phyloP scores from a whole-genome alignment of 2,797 vertebrate genomes.

The Lagocephalus sceleratus region DNA sequence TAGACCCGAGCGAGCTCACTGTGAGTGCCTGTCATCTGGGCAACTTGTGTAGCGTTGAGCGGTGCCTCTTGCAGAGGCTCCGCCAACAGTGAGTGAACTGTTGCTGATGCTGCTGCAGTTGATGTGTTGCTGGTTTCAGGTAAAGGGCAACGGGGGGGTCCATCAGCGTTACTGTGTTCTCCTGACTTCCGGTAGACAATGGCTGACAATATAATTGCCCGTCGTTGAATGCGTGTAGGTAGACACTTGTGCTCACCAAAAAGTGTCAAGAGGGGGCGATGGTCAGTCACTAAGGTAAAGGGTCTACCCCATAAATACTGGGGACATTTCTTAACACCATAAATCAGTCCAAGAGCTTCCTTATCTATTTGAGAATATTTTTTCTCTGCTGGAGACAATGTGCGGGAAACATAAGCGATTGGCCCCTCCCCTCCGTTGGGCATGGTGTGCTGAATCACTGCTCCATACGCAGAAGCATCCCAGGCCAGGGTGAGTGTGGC shows the following conservation, averaged over 20 bases:
- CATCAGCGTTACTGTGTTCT: conserved; percentile 1
- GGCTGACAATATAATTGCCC: background rate
- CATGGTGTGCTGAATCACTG: conserved; percentile 1
- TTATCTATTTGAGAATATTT: background rate
- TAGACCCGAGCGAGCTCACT: background rate
- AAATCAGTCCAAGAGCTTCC: background rate
- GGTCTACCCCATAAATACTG: background rate
- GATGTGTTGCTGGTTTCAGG: background rate
- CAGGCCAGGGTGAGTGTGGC: conserved; percentile 1
- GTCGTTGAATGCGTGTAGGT: background rate
- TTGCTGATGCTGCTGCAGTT: background rate
- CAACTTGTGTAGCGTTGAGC: too few species aligned
- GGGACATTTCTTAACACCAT: background rate
- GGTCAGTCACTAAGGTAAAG: background rate
- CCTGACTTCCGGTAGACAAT: background rate
- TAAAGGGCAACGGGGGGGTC: background rate
- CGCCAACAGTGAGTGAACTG: background rate
- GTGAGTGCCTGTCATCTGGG: background rate
- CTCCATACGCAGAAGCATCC: conserved; percentile 4
- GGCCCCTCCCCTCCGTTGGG: background rate
- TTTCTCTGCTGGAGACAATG: background rate
- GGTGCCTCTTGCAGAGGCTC: background rate
- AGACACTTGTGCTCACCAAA: background rate
- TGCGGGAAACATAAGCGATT: background rate
- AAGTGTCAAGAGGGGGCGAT: background rate